phyloP scores from a whole-genome alignment of 2,888 invertebrate species.

The Branchellion lobata region DNA sequence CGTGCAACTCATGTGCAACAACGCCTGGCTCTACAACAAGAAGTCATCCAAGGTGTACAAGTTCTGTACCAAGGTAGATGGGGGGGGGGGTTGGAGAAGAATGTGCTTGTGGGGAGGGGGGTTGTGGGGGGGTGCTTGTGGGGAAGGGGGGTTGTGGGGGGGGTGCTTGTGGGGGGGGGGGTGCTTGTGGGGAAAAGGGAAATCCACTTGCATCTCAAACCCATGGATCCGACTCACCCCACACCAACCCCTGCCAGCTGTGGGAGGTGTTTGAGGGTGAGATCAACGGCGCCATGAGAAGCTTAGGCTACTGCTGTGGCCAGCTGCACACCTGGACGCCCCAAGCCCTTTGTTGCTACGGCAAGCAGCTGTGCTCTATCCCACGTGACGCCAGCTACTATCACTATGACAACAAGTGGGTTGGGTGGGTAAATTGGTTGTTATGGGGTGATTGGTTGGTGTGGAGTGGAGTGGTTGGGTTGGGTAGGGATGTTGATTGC shows the following conservation, averaged over 20 bases:
- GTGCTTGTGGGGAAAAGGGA: not conserved
- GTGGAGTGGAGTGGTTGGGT: too few relatives aligned
- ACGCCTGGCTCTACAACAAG: constrained; percentile 98
- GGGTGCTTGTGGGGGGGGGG: too few relatives aligned
- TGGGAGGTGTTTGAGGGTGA: constrained; percentile 96
- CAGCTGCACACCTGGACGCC: constrained; percentile 97
- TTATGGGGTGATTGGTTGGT: too few relatives aligned
- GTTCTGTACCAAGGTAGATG: constrained; percentile 88
- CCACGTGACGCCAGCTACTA: constrained; percentile 96
- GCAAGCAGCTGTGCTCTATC: constrained; percentile 90
- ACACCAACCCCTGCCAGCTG: constrained; percentile 69
- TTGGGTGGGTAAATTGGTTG: not conserved
- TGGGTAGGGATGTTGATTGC: too few relatives aligned
- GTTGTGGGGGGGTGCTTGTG: too few relatives aligned
- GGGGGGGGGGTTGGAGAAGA: not conserved
- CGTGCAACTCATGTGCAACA: constrained; percentile 99
- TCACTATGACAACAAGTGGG: constrained; percentile 91
- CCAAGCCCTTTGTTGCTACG: constrained; percentile 96
- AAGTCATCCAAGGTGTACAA: constrained; percentile 96
- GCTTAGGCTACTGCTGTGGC: constrained; percentile 97
- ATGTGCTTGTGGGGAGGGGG: too few relatives aligned
- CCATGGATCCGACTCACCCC: not conserved
- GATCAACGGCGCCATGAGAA: constrained; percentile 98
- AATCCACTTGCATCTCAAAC: too few relatives aligned
- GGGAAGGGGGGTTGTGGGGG: too few relatives aligned